A percentile compares a stretch with the other conserved stretches of the same genome.
phyloP scores from a whole-genome alignment of 2,888 invertebrate genomes.

The Acronicta aceris region DNA sequence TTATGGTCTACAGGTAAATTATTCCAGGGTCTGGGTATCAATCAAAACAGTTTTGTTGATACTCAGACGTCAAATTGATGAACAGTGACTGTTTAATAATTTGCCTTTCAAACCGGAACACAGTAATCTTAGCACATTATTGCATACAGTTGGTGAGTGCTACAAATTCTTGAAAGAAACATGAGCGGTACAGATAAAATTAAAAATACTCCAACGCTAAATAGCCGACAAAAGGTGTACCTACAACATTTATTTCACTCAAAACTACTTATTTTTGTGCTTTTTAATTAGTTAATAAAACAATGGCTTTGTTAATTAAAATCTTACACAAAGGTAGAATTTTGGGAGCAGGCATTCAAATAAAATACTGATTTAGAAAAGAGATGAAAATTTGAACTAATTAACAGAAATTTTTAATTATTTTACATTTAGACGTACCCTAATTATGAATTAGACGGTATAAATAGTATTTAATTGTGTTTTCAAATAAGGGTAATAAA shows the following conservation, averaged over 20 bases:
- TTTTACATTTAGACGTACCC: conserved; percentile 15
- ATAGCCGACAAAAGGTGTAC: not conserved
- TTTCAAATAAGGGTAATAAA: too few species aligned
- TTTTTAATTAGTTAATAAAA: conserved; percentile 38
- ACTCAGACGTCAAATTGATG: too few species aligned
- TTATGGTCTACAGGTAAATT: too few species aligned
- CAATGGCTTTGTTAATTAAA: conserved; percentile 41
- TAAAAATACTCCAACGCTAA: not conserved
- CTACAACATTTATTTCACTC: conserved; percentile 10
- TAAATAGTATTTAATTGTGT: conserved; percentile 13
- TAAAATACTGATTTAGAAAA: conserved; percentile 9
- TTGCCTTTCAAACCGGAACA: too few species aligned
- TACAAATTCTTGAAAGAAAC: not conserved
- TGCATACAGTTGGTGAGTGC: too few species aligned
- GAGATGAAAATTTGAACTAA: conserved; percentile 16
- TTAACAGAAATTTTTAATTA: conserved; percentile 32
- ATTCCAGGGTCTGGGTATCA: too few species aligned
- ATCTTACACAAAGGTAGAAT: conserved; percentile 40
- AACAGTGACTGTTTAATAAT: too few species aligned
- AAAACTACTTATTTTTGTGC: conserved; percentile 35
- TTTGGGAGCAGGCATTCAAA: conserved; percentile 19
- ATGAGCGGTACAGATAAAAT: not conserved
- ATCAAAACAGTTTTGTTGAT: too few species aligned
- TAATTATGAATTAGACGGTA: conserved; percentile 3
- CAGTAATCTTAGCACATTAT: too few species aligned